Percentiles rank a stretch among this genome's conserved stretches.
Evolutionary conservation across 2,113 vertebrate species (phyloP).

Genomic region (Dinomys branickii): DNA sequence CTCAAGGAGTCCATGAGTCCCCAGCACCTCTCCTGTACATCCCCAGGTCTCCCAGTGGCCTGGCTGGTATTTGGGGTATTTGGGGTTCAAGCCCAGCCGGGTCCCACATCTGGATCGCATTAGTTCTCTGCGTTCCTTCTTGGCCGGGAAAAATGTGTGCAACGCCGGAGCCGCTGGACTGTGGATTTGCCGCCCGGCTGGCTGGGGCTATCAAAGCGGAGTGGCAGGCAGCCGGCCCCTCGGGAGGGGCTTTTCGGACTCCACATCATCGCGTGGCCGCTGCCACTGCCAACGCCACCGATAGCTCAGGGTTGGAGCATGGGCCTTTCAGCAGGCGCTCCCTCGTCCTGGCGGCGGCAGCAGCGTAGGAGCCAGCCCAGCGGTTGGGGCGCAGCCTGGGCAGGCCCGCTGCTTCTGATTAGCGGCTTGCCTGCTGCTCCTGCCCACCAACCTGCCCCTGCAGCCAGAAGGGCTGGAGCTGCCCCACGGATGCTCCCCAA

Average conservation of each 20-base stretch:
- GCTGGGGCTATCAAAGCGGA: conserved; percentile 52
- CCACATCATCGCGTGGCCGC: conserved; percentile 15
- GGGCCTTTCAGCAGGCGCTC: conserved; percentile 65
- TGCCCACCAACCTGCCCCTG: not conserved
- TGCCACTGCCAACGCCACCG: not conserved
- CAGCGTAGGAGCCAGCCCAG: conserved; percentile 38
- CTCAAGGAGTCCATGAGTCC: not conserved
- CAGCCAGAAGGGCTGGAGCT: not conserved
- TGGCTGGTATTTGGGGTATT: conserved; percentile 73
- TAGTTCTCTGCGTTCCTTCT: conserved; percentile 63
- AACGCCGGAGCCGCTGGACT: conserved; percentile 43
- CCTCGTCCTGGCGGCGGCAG: not conserved
- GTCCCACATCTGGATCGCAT: conserved; percentile 75
- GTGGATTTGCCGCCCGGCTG: not conserved
- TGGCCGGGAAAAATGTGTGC: conserved; percentile 65
- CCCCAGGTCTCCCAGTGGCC: conserved; percentile 58
- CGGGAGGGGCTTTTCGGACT: conserved; percentile 12
- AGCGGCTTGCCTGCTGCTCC: conserved; percentile 44
- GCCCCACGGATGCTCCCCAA: conserved; percentile 7
- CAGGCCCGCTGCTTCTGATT: conserved; percentile 74
- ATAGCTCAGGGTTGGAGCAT: conserved; percentile 69
- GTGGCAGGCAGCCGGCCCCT: conserved; percentile 22
- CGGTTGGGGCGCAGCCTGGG: not conserved
- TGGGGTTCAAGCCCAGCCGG: conserved; percentile 75
- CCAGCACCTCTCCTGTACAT: not conserved